Evolutionary conservation across 2,888 invertebrate species (phyloP).

Genomic region (Sarcophaga carnaria): DNA sequence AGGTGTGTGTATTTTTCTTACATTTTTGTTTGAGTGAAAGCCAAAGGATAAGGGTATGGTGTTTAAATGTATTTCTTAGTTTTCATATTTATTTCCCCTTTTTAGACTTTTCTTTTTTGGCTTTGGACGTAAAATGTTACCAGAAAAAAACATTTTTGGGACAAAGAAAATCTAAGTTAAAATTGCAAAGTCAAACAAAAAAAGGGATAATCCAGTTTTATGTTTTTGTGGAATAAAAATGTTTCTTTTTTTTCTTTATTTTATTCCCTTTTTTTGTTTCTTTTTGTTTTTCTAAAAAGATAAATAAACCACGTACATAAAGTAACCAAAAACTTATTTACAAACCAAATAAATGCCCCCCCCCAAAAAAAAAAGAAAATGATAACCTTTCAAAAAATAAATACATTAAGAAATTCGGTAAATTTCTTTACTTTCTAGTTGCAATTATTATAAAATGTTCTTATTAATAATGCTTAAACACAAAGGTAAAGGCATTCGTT

Average conservation of each 20-base stretch:
- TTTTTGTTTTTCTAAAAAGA: slow-evolving; percentile 20
- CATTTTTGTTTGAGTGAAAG: neutral
- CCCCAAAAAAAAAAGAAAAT: neutral
- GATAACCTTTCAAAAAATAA: neutral
- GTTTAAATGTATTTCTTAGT: no score
- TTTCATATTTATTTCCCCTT: no score
- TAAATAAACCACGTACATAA: slow-evolving; percentile 46
- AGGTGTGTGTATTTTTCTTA: no score
- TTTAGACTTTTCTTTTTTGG: neutral
- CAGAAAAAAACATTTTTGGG: slow-evolving; percentile 2
- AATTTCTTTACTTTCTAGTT: no score
- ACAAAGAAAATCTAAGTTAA: neutral
- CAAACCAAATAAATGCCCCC: slow-evolving; percentile 1
- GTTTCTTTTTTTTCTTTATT: slow-evolving; percentile 30
- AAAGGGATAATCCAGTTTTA: slow-evolving; percentile 63
- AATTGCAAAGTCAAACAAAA: slow-evolving; percentile 59
- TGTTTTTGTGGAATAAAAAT: slow-evolving; percentile 59
- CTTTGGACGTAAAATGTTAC: slow-evolving; percentile 28
- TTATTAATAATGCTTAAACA: no score
- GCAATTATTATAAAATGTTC: no score
- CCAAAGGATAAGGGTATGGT: neutral
- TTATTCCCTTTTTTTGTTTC: neutral
- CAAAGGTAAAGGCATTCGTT: no score
- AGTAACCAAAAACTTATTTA: slow-evolving; percentile 9
- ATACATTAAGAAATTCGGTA: no score